These are phyloP conservation scores for Hartigia nigra DNA, from an alignment of 2,888 invertebrate genomes.

Conservation along the genomic window DNA sequence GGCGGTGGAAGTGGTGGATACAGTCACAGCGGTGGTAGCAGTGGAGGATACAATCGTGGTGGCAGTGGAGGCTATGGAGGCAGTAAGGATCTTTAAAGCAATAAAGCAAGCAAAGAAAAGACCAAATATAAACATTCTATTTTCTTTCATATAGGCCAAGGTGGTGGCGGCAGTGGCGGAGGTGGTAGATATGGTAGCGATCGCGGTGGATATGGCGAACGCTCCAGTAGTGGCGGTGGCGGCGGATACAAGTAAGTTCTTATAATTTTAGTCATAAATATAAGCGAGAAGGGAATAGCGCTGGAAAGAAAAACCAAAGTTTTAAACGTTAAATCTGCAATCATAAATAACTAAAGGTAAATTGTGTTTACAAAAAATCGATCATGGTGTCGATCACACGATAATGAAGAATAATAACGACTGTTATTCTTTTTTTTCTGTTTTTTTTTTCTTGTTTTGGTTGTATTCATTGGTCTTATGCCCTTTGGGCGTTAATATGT, in stretches of 20 bases:
- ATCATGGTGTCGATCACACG: conserved; percentile 17
- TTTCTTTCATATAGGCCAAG: conserved; percentile 64
- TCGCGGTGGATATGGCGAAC: conserved; percentile 68
- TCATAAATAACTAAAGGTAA: neutral
- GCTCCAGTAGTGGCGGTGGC: conserved; percentile 51
- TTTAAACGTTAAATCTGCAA: neutral
- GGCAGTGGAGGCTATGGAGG: conserved; percentile 43
- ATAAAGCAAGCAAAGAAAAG: neutral
- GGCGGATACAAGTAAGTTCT: conserved; percentile 65
- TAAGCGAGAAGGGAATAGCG: conserved; percentile 4
- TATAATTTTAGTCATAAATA: conserved; percentile 22
- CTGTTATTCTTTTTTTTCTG: conserved; percentile 71
- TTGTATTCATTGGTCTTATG: conserved; percentile 50
- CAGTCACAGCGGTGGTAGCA: conserved; percentile 48
- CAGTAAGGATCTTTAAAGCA: conserved; percentile 12
- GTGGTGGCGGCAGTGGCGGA: conserved; percentile 59
- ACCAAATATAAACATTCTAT: neutral
- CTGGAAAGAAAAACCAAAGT: neutral
- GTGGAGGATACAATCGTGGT: conserved; percentile 43
- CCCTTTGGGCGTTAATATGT: conserved; percentile 62
- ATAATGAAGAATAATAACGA: conserved; percentile 58
- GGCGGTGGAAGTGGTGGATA: conserved; percentile 32
- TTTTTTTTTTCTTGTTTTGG: conserved; percentile 21
- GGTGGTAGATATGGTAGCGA: conserved; percentile 58
- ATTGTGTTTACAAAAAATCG: neutral